phyloP scores from a whole-genome alignment of 2,888 invertebrate species.

The Leucophora obtusa region DNA sequence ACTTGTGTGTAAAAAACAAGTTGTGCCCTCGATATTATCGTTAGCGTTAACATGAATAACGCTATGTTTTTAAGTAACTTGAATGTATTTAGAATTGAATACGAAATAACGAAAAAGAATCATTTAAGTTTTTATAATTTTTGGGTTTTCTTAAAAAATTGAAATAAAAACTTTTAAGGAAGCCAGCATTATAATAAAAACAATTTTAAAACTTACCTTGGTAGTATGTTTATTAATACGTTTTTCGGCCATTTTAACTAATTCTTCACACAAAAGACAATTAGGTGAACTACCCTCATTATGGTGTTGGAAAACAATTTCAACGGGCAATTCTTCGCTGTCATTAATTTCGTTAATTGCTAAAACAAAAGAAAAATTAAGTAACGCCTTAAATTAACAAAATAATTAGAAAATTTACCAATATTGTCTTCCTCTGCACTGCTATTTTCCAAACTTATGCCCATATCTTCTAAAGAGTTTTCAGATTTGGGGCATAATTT shows the following conservation, averaged over 20 bases:
- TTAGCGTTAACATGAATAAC: too few species aligned
- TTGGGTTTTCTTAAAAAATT: too few species aligned
- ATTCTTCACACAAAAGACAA: constrained; percentile 74
- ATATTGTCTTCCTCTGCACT: constrained; percentile 65
- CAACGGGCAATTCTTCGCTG: constrained; percentile 73
- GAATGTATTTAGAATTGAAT: too few species aligned
- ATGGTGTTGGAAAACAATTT: constrained; percentile 68
- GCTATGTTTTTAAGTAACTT: too few species aligned
- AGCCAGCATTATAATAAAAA: too few species aligned
- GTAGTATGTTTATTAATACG: constrained; percentile 73
- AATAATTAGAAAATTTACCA: background rate
- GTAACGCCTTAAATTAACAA: background rate
- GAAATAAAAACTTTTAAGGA: too few species aligned
- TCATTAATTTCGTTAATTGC: constrained; percentile 69
- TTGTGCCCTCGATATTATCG: too few species aligned
- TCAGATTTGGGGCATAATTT: constrained; percentile 84
- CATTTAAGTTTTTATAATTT: too few species aligned
- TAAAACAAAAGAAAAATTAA: constrained; percentile 11
- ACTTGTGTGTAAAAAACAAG: too few species aligned
- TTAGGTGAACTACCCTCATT: constrained; percentile 68
- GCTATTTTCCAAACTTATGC: constrained; percentile 66
- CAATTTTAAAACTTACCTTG: constrained; percentile 65
- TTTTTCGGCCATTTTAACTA: constrained; percentile 74
- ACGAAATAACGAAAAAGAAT: too few species aligned
- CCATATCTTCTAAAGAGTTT: constrained; percentile 75